Conservation (phyloP, 2,797 vertebrate genomes). For the Onychomys leucogaster region DNA sequence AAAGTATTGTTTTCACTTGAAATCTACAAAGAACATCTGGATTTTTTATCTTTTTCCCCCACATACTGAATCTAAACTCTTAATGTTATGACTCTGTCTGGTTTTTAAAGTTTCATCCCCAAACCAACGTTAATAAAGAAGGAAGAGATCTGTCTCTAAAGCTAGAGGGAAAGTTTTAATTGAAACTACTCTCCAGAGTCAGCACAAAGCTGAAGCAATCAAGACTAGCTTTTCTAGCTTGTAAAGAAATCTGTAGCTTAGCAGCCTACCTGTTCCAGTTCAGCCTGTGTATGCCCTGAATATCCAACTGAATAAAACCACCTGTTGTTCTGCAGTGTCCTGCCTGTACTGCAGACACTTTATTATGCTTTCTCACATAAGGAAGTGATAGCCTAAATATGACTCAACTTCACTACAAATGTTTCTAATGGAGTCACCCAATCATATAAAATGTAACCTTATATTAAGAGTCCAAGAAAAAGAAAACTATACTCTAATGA, state of each 20-base stretch:
- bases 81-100: conserved; percentile 65
- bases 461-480: conserved; percentile 40
- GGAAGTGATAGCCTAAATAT: conserved; percentile 53
- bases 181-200: conserved; percentile 79
- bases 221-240: conserved; percentile 65
- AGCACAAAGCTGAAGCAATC: conserved; percentile 71
- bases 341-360: conserved; percentile 67
- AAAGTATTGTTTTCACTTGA: conserved; percentile 64
- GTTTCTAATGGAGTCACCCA: conserved; percentile 64
- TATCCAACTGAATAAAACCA: conserved; percentile 47
- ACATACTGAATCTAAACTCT: conserved; percentile 51
- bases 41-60: conserved; percentile 70
- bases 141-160: conserved; percentile 69
- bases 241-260: conserved; percentile 30
- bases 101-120: conserved; percentile 70
- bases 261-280: conserved; percentile 43
- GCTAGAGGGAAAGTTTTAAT: conserved; percentile 75
- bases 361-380: conserved; percentile 55
- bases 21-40: conserved; percentile 58
- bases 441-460: conserved; percentile 33
- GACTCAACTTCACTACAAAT: conserved; percentile 61
- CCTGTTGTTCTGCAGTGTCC: conserved; percentile 9
- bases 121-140: conserved; percentile 78
- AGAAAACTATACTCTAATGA: conserved; percentile 65
- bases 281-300: conserved; percentile 23